Percentiles rank a stretch among this genome's conserved stretches.
Evolutionary conservation across 1,140 invertebrate genomes (phyloP).

Genomic region (Trichomalopsis sarcophagae): DNA sequence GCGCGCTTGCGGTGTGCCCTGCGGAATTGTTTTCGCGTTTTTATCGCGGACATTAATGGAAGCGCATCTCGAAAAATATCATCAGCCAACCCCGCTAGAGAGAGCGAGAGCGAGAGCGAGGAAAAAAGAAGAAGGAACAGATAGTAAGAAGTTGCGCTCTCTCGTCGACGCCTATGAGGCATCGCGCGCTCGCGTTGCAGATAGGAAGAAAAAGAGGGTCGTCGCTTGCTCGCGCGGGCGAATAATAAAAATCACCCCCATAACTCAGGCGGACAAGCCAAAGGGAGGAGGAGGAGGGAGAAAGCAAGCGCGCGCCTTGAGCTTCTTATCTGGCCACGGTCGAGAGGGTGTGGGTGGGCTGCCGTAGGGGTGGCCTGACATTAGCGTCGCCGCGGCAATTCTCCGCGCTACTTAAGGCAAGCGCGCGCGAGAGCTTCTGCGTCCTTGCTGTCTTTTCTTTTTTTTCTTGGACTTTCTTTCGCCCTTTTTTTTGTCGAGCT

Average conservation of each 20-base stretch:
- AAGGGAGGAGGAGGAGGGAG: constrained; percentile 63
- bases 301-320: constrained; percentile 50
- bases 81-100: constrained; percentile 8
- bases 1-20: background rate
- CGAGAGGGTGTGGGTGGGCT: constrained; percentile 64
- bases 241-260: constrained; percentile 75
- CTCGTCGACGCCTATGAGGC: constrained; percentile 61
- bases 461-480: constrained; percentile 41
- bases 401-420: constrained; percentile 65
- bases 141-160: constrained; percentile 39
- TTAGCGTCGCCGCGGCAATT: constrained; percentile 69
- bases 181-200: constrained; percentile 40
- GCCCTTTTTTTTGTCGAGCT: constrained; percentile 21
- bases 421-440: constrained; percentile 16
- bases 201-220: constrained; percentile 56
- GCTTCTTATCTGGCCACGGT: constrained; percentile 71
- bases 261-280: constrained; percentile 70
- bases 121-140: background rate
- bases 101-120: background rate
- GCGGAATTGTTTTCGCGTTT: constrained; percentile 53
- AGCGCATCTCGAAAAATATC: constrained; percentile 41
- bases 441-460: constrained; percentile 52
- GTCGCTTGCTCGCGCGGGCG: constrained; percentile 53
- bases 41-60: constrained; percentile 50
- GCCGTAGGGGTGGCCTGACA: constrained; percentile 55